Evolutionary conservation across 2,888 invertebrate genomes (phyloP).

Genomic region (Trachelus stipa): DNA sequence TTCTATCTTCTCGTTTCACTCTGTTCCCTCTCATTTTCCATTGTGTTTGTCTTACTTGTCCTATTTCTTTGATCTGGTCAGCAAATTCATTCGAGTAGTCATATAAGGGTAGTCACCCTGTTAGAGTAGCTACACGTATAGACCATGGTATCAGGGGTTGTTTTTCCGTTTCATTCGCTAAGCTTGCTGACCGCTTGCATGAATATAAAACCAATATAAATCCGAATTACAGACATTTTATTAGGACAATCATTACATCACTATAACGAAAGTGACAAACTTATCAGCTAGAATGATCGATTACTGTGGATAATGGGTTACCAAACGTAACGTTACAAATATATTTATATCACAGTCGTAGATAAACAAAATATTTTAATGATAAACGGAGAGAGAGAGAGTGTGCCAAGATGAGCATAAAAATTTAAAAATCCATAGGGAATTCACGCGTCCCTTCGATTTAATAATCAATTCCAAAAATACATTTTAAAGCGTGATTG

Average conservation of each 20-base stretch:
- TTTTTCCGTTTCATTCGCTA: too few species aligned
- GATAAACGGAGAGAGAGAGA: constrained; percentile 12
- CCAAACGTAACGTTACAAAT: constrained; percentile 54
- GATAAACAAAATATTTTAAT: constrained; percentile 52
- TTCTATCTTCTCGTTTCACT: too few species aligned
- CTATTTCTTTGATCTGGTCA: too few species aligned
- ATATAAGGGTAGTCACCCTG: too few species aligned
- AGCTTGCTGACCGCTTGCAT: too few species aligned
- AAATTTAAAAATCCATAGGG: background rate
- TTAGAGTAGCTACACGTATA: too few species aligned
- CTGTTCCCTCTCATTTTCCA: too few species aligned
- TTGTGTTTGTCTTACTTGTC: too few species aligned
- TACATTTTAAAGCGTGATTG: background rate
- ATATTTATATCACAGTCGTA: constrained; percentile 61
- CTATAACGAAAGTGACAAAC: constrained; percentile 39
- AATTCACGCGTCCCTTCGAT: background rate
- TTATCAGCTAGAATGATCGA: constrained; percentile 42
- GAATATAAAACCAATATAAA: background rate
- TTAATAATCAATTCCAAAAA: background rate
- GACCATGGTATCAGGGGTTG: too few species aligned
- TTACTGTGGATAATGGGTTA: constrained; percentile 40
- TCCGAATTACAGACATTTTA: constrained; percentile 38
- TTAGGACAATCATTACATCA: constrained; percentile 50
- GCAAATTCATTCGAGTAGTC: too few species aligned
- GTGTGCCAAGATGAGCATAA: background rate